A percentile compares a stretch with the other conserved stretches of the same genome.
Evolutionary conservation across 2,797 vertebrate genomes (phyloP).

Genomic region (Scyliorhinus canicula): DNA sequence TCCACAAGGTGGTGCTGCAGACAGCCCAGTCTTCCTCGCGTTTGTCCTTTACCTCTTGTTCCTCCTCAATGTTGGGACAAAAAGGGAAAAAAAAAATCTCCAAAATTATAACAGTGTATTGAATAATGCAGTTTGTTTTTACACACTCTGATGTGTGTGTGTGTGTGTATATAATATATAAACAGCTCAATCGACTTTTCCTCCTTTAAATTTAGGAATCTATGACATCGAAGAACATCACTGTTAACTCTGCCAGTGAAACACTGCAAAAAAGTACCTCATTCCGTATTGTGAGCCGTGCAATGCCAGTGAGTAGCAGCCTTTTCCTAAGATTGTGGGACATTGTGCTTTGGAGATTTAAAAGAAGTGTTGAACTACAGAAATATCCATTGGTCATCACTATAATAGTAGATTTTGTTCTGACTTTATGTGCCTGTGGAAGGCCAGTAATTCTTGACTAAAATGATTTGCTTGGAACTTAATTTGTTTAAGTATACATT

Average conservation of each 20-base stretch:
- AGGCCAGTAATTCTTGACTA: background rate
- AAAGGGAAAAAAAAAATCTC: background rate
- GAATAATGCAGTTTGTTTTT: background rate
- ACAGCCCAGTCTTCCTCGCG: too few relatives aligned
- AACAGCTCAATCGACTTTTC: background rate
- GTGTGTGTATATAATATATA: background rate
- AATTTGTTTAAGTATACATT: background rate
- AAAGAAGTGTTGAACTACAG: background rate
- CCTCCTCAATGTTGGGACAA: background rate
- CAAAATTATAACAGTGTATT: background rate
- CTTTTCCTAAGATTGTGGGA: background rate
- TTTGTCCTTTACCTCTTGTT: background rate
- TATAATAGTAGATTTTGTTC: background rate
- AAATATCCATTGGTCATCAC: background rate
- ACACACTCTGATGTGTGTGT: background rate
- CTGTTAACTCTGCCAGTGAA: constrained; percentile 43
- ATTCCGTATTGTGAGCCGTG: constrained; percentile 52
- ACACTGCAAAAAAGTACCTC: constrained; percentile 48
- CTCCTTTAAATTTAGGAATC: constrained; percentile 47
- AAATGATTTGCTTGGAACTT: background rate
- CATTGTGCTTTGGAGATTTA: too few relatives aligned
- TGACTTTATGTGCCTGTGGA: background rate
- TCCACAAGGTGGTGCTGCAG: background rate
- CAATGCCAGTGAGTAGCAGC: constrained; percentile 60
- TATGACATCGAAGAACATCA: constrained; percentile 45